phyloP scores from a whole-genome alignment of 2,113 vertebrate species.

The Willisornis vidua region DNA sequence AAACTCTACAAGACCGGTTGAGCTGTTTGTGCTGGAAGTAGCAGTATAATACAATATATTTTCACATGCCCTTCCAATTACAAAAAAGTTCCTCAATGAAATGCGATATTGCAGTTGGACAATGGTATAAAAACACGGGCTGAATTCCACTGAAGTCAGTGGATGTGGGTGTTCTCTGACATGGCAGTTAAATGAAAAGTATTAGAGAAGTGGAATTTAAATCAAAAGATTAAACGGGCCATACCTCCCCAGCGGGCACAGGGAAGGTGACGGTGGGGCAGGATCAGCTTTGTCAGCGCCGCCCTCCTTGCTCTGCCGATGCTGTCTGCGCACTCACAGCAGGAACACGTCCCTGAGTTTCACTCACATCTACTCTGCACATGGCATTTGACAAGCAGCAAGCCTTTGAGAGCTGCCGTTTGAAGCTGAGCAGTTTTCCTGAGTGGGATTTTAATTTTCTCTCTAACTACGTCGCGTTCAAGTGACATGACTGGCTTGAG shows the following conservation, averaged over 20 bases:
- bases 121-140: background rate
- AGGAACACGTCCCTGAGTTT: rapidly evolving
- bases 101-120: background rate
- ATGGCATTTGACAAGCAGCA: background rate
- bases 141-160: background rate
- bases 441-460: background rate
- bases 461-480: background rate
- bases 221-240: background rate
- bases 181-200: background rate
- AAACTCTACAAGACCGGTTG: background rate
- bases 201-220: background rate
- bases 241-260: background rate
- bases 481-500: background rate
- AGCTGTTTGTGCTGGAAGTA: background rate
- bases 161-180: background rate
- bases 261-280: rapidly evolving
- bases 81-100: background rate
- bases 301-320: background rate
- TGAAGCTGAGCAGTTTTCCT: background rate
- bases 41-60: background rate
- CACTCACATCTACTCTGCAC: background rate
- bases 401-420: background rate
- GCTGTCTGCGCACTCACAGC: rapidly evolving
- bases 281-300: background rate
- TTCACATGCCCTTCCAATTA: constrained; percentile 7